These are phyloP conservation scores for Anabacerthia variegaticeps DNA, from an alignment of 2,797 vertebrate genomes.

Conservation along the genomic window DNA sequence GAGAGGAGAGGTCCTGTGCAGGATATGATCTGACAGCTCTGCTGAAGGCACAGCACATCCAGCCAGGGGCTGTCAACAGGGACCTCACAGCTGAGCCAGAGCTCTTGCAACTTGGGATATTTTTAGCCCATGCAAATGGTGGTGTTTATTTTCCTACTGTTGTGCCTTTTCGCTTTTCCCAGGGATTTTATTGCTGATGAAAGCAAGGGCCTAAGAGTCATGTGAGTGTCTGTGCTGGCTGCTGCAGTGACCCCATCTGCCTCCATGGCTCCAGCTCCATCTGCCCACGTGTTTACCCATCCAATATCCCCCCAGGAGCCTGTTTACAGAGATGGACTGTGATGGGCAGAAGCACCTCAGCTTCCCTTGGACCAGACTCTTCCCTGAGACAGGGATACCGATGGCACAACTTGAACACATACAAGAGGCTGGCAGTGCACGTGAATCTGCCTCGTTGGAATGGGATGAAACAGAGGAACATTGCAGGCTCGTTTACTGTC, in stretches of 20 bases:
- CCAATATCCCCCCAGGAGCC: fast-evolving
- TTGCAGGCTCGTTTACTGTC: slow-evolving; percentile 32
- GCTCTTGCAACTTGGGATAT: neutral
- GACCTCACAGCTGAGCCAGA: neutral
- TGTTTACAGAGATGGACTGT: neutral
- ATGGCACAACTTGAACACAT: neutral
- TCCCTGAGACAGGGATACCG: neutral
- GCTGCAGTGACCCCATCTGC: neutral
- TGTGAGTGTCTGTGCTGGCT: neutral
- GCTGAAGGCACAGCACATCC: neutral
- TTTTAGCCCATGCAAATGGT: neutral
- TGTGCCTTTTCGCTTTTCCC: neutral
- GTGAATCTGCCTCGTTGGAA: neutral
- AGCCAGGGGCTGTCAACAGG: neutral
- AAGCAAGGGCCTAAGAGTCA: neutral
- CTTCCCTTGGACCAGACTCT: neutral
- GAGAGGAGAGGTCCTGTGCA: neutral
- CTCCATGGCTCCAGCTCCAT: neutral
- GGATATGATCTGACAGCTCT: fast-evolving
- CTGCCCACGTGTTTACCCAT: neutral
- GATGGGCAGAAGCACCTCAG: neutral
- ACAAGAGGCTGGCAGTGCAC: fast-evolving
- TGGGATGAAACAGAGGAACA: slow-evolving; percentile 23
- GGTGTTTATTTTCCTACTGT: neutral
- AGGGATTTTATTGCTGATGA: neutral